phyloP scores from a whole-genome alignment of 1,140 invertebrate species.

The Lepidurus apus region DNA sequence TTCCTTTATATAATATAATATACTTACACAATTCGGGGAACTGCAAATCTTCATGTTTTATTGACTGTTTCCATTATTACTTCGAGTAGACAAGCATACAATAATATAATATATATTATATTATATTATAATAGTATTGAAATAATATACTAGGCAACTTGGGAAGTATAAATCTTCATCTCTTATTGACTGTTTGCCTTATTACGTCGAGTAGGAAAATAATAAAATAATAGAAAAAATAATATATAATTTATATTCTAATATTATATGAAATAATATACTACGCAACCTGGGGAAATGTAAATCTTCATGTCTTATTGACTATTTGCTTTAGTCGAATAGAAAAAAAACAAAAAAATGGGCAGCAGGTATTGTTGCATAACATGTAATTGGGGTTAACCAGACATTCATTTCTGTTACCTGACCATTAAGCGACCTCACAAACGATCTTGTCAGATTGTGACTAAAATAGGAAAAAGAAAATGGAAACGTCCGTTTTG shows the following conservation, averaged over 20 bases:
- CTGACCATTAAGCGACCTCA: background rate
- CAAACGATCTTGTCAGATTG: background rate
- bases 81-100: no score
- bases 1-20: background rate
- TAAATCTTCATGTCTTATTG: background rate
- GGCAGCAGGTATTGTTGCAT: background rate
- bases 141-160: background rate
- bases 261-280: background rate
- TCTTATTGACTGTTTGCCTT: no score
- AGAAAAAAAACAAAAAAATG: no score
- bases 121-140: no score
- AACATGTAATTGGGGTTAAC: background rate
- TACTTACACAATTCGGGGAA: background rate
- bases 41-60: no score
- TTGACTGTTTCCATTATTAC: no score
- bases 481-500: background rate
- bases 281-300: background rate
- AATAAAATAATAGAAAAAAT: no score
- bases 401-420: slow-evolving; percentile 4
- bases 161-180: no score
- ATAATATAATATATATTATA: no score
- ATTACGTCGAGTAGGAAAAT: no score
- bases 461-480: background rate
- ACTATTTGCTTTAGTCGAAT: background rate
- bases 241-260: no score